These are phyloP conservation scores for Spisula solida DNA, from an alignment of 2,888 invertebrate genomes.

Conservation along the genomic window DNA sequence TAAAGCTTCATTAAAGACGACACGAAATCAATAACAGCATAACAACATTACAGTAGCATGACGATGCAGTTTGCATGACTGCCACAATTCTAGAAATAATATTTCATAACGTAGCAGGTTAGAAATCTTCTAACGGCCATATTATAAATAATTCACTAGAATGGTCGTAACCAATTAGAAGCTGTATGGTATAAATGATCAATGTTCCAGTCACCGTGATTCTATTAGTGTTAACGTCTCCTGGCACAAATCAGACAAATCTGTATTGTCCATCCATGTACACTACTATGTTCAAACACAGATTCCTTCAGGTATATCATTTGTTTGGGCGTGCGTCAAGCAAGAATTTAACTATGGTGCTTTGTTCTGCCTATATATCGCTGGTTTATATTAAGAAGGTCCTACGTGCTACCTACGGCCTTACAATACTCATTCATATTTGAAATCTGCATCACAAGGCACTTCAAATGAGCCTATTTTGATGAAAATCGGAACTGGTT, in stretches of 20 bases:
- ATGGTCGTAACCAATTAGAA: background rate
- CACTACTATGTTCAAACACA: too few relatives aligned
- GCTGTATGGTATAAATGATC: background rate
- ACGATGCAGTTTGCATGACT: background rate
- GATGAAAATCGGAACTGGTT: too few relatives aligned
- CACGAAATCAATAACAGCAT: background rate
- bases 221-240: background rate
- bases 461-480: too few relatives aligned
- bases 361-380: too few relatives aligned
- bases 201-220: background rate
- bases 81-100: background rate
- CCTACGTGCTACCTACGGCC: too few relatives aligned
- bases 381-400: too few relatives aligned
- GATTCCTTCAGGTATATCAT: too few relatives aligned
- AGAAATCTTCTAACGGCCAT: background rate
- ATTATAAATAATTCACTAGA: background rate
- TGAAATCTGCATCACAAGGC: too few relatives aligned
- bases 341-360: too few relatives aligned
- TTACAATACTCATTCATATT: too few relatives aligned
- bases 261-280: background rate
- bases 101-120: background rate
- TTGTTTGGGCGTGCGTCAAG: too few relatives aligned
- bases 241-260: background rate
- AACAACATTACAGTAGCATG: background rate
- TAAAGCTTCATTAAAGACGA: background rate